These are phyloP conservation scores for Allophyes oxyacanthae DNA, from an alignment of 2,888 invertebrate genomes.

Conservation along the genomic window DNA sequence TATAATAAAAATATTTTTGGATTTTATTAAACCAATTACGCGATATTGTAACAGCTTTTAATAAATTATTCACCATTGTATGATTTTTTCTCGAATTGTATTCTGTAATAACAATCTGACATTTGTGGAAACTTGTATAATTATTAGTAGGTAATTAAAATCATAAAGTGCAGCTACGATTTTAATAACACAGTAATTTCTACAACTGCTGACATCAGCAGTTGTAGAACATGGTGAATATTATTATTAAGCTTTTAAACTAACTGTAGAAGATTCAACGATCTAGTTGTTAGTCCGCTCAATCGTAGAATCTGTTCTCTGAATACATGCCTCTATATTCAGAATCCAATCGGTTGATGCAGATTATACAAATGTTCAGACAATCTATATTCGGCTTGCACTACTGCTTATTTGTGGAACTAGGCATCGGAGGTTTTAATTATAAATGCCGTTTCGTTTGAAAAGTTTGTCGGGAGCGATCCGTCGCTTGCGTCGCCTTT, in stretches of 20 bases:
- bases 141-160: background rate
- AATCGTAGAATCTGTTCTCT: slow-evolving; percentile 1
- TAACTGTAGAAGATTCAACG: background rate
- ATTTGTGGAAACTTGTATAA: background rate
- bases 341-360: slow-evolving; percentile 25
- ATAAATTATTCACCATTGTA: slow-evolving; percentile 20
- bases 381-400: slow-evolving; percentile 7
- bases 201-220: no score
- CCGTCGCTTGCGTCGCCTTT: slow-evolving; percentile 17
- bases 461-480: slow-evolving; percentile 53
- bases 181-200: background rate
- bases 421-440: slow-evolving; percentile 59
- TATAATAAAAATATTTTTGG: slow-evolving; percentile 41
- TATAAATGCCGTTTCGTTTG: slow-evolving; percentile 63
- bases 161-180: background rate
- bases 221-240: background rate
- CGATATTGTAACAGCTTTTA: slow-evolving; percentile 22
- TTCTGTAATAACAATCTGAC: slow-evolving; percentile 6
- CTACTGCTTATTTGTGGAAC: slow-evolving; percentile 38
- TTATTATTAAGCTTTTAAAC: background rate
- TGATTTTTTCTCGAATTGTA: slow-evolving; percentile 6
- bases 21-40: slow-evolving; percentile 49
- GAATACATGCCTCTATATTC: slow-evolving; percentile 7
- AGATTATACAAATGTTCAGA: slow-evolving; percentile 11
- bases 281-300: no score